Evolutionary conservation across 2,888 invertebrate species (phyloP).

Genomic region (Neoaliturus tenellus): DNA sequence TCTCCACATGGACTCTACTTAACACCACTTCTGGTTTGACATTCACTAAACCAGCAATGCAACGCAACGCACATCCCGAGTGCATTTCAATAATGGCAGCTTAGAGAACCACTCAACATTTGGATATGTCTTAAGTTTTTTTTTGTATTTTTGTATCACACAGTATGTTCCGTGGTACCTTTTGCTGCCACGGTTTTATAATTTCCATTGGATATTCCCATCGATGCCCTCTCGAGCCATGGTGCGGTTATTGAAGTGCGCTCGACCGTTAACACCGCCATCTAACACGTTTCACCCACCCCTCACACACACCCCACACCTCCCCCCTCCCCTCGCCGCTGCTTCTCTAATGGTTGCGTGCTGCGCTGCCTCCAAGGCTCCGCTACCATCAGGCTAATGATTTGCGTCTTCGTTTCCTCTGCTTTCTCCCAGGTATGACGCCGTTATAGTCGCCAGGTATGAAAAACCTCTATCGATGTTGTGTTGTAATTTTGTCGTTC

Average conservation of each 20-base stretch:
- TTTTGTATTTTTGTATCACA: no score
- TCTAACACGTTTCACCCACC: constrained; percentile 32
- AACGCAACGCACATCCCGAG: constrained; percentile 31
- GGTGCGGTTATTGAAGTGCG: constrained; percentile 39
- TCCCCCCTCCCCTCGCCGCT: constrained; percentile 1
- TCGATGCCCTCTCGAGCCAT: no score
- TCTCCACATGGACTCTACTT: constrained; percentile 41
- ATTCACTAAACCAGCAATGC: constrained; percentile 34
- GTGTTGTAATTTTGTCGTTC: constrained; percentile 13
- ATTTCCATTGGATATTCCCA: no score
- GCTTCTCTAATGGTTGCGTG: constrained; percentile 57
- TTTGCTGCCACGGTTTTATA: no score
- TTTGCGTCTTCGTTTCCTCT: constrained; percentile 33
- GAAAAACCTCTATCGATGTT: constrained; percentile 7
- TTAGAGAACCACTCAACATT: no score
- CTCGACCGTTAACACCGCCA: constrained; percentile 37
- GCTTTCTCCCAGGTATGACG: constrained; percentile 56
- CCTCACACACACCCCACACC: neutral
- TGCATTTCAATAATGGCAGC: constrained; percentile 46
- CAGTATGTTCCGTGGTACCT: no score
- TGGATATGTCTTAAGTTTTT: no score
- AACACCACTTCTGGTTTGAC: constrained; percentile 45
- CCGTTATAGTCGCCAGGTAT: constrained; percentile 19
- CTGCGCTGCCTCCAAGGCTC: neutral
- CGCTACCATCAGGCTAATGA: neutral